Evolutionary conservation across 2,888 invertebrate species (phyloP), one percentile per base, ranked within the genome.

Genomic region (Brachypalpus laphriformis): DNA sequence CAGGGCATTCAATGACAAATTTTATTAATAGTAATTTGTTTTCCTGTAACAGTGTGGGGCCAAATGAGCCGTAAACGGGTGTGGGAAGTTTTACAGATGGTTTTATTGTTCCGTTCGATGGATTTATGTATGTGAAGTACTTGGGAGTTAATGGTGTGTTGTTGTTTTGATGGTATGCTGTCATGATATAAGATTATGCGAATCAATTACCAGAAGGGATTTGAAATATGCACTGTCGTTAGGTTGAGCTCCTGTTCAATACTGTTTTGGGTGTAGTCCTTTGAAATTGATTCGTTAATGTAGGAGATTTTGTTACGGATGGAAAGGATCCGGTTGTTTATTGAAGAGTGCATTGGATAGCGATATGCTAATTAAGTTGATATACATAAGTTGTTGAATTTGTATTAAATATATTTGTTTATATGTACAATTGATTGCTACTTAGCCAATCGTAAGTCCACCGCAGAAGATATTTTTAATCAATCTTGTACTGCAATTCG

Each of bases 191-290:
- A 61, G 75, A 75, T 85, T 59, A 81, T 75, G 45, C 54, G 66
- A 80, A 75, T 81, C 85, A 85, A 71, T 85, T 85, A 81, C 80
- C 42, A 61, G 40, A 71, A 81, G 74, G 70, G 65, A 66, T 83
- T 75, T 63, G 56, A 72, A 18, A 31, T 63, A 61, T 70, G 51
- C 61, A 51, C 28, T 40, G 28, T 59, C 66, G 51, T 82, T 66
- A 72, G 31, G 59, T 61, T 59, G 51, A 66, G 66, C 59, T 65
- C 42, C 42, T 28, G 51, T 59, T 28, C 59, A 51, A 34, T 5
- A 25, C 31, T 76, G 65, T 70, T 63, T 70, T 14, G 7, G 20
- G 45, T 28, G 51, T 66, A 71, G 66, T 57, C 51, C 65, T 59
- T 77, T 61, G 51, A 59, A 77, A 82, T 77, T 72, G 59, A 72